Evolutionary conservation across 2,888 invertebrate species (phyloP).

Genomic region (Lamellibrachia columna): DNA sequence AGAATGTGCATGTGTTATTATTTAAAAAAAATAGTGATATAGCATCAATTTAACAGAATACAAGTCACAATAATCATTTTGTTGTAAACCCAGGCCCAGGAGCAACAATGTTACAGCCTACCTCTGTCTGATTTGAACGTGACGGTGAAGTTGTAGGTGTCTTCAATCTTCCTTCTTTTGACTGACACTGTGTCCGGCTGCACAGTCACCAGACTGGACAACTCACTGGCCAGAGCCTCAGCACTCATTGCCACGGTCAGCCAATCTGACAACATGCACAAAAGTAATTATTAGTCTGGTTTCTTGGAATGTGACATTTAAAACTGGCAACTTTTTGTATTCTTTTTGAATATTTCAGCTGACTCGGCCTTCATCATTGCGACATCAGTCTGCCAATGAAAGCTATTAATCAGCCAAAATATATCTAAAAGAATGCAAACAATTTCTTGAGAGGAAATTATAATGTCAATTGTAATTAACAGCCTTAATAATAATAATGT

Average conservation of each 20-base stretch:
- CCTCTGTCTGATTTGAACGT: slow-evolving; percentile 29
- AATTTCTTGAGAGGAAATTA: no score
- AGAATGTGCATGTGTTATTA: no score
- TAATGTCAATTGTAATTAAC: no score
- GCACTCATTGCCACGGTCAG: slow-evolving; percentile 26
- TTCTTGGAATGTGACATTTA: no score
- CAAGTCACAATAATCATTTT: not conserved
- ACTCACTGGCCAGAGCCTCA: slow-evolving; percentile 28
- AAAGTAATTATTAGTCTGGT: not conserved
- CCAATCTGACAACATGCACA: slow-evolving; percentile 29
- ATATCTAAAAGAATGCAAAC: no score
- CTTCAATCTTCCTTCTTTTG: slow-evolving; percentile 16
- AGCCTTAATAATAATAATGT: no score
- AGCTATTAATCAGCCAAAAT: no score
- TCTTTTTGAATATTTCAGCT: no score
- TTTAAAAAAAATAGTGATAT: not conserved
- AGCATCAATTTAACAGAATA: not conserved
- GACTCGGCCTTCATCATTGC: no score
- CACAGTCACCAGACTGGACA: slow-evolving; percentile 43
- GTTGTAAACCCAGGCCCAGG: not conserved
- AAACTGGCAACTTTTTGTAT: no score
- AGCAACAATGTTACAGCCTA: not conserved
- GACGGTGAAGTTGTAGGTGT: slow-evolving; percentile 24
- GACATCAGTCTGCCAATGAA: no score
- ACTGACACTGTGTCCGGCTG: slow-evolving; percentile 42